Evolutionary conservation across 2,113 vertebrate genomes (phyloP).

Genomic region (Puma concolor): DNA sequence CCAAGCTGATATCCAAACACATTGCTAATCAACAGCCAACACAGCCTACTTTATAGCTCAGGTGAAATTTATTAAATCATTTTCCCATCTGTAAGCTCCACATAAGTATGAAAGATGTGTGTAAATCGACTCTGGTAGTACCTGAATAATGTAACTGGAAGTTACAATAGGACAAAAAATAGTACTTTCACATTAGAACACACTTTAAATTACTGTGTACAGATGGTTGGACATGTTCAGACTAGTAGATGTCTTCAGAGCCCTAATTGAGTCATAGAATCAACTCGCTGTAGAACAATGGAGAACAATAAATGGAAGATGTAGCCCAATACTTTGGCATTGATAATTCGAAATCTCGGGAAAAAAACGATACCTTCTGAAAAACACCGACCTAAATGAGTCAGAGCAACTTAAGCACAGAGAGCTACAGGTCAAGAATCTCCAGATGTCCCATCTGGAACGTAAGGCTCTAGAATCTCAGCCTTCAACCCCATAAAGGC

Average conservation of each 20-base stretch:
- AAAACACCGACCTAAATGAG: background rate
- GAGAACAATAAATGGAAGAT: background rate
- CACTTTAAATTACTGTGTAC: background rate
- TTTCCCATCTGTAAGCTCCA: background rate
- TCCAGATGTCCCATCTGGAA: background rate
- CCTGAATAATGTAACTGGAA: slow-evolving; percentile 44
- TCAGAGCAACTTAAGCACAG: background rate
- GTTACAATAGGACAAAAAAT: background rate
- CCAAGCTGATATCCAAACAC: background rate
- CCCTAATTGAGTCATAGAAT: background rate
- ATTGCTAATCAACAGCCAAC: background rate
- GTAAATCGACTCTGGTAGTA: background rate
- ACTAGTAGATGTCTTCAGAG: background rate
- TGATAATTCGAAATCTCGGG: background rate
- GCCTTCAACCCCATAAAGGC: background rate
- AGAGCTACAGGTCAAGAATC: background rate
- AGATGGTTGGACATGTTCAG: background rate
- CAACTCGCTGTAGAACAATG: background rate
- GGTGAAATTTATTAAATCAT: background rate
- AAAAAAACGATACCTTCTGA: background rate
- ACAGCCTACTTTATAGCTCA: background rate
- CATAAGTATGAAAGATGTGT: background rate
- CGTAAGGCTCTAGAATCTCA: background rate
- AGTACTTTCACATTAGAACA: background rate
- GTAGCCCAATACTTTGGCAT: background rate